Conservation (phyloP, 1,140 invertebrate species). For the Dinothrombium tinctorium region DNA sequence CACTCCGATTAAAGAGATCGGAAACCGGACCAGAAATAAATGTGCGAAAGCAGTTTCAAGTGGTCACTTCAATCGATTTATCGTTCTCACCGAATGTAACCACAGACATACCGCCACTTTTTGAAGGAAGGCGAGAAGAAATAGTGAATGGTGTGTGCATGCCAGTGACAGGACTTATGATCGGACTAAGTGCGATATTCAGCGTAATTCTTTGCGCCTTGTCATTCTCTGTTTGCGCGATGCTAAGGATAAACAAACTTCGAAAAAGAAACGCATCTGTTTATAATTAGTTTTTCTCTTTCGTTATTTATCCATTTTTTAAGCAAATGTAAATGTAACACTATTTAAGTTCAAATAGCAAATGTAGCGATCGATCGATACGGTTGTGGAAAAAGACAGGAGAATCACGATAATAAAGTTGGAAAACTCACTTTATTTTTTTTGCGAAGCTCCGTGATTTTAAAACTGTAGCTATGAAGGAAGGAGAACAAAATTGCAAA, state of each 20-base stretch:
- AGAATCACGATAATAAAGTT: too few species aligned
- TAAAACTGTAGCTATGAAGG: too few species aligned
- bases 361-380: too few species aligned
- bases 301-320: too few species aligned
- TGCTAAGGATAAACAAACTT: background rate
- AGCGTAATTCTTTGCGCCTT: constrained; percentile 4
- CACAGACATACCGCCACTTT: constrained; percentile 32
- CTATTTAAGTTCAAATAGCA: too few species aligned
- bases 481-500: too few species aligned
- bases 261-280: too few species aligned
- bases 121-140: constrained; percentile 57
- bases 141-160: constrained; percentile 71
- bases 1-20: constrained; percentile 30
- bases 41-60: constrained; percentile 50
- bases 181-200: constrained; percentile 18
- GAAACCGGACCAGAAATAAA: constrained; percentile 38
- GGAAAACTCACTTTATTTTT: too few species aligned
- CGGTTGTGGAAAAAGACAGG: too few species aligned
- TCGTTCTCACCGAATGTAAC: constrained; percentile 65
- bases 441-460: too few species aligned
- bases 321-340: too few species aligned
- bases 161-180: constrained; percentile 60
- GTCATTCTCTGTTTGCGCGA: background rate
- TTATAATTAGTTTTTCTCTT: too few species aligned
- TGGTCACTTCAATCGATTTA: constrained; percentile 73